phyloP scores from a whole-genome alignment of 2,888 invertebrate genomes.

The Lapara coniferarum region DNA sequence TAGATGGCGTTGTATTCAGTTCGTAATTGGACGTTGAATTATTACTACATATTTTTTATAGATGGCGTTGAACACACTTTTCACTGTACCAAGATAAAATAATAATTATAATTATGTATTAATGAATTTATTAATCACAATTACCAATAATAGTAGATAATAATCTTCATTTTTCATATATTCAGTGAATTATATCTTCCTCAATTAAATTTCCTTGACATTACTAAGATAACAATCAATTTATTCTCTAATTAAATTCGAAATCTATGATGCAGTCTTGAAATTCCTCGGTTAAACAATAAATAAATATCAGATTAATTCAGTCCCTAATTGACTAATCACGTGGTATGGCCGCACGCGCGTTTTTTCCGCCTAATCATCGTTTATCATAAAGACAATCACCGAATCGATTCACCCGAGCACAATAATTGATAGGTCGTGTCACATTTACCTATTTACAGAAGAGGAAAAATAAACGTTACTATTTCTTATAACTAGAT shows the following conservation, averaged over 20 bases:
- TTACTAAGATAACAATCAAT: not conserved
- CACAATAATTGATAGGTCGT: constrained; percentile 56
- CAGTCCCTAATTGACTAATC: constrained; percentile 65
- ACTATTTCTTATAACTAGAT: not conserved
- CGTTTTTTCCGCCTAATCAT: constrained; percentile 59
- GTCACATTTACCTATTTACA: constrained; percentile 10
- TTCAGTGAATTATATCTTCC: not conserved
- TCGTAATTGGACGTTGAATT: not conserved
- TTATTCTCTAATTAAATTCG: not conserved
- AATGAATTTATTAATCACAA: too few relatives aligned
- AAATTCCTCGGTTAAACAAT: constrained; percentile 22
- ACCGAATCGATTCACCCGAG: constrained; percentile 69
- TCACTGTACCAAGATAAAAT: too few relatives aligned
- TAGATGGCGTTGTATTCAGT: constrained; percentile 23
- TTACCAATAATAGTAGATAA: too few relatives aligned
- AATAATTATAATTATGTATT: too few relatives aligned
- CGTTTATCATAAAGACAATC: constrained; percentile 70
- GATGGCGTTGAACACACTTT: not conserved
- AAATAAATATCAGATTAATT: constrained; percentile 44
- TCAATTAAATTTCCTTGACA: not conserved
- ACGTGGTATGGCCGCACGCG: constrained; percentile 54
- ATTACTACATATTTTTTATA: not conserved
- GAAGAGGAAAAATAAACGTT: not conserved
- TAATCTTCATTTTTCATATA: not conserved
- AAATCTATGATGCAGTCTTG: not conserved